Evolutionary conservation across 64 coral and sea anemone species (phyloP), one percentile per base, ranked within the genome.

Genomic region (Catalaphyllia jardinei): DNA sequence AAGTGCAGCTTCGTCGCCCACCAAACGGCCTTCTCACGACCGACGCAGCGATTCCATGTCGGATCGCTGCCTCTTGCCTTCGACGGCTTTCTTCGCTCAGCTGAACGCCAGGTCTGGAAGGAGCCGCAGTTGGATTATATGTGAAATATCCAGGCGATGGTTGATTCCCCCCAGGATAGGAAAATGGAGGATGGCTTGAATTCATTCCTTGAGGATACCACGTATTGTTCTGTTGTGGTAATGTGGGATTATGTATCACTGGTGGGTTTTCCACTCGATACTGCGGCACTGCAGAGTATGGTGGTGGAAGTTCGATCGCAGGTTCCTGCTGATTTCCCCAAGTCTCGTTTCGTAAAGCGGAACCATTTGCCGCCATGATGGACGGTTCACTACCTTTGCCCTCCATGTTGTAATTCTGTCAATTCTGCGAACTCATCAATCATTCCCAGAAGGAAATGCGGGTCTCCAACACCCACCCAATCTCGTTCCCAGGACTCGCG

Each of bases 331-430:
- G 8, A 15, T 14, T 16, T 31, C 22, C 24, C 28, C 13, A 0
- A 31, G 24, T 33, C 33, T 80, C 78, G 29, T 30, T 60, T 10
- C 24, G 35, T 2, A 4, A 49, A 10, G 35, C 42, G 31, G 31
- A 15, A 42, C 30, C 8, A 83, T 46, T 67, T 0, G 55, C 62
- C 18, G 30, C 57, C 9, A 31, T 46, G 42, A 3, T 46, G 42
- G 42, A 6, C 42, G 42, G 6, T 5, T 46, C 42, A 46, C 3
- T 46, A 46, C 42, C 19, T 14, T 79, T 79, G 15, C 52, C 81
- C 12, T 51, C 42, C 81, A 84, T 84, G 62, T 62, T 80, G 52
- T 54, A n/a, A n/a, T n/a, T n/a, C n/a, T n/a, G n/a, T n/a, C n/a
- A n/a, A 1, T 50, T 50, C 10, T 2, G 12, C 8, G 0, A 84